Base-by-base conservation (phyloP, 2,888 invertebrate species). In the Eupithecia centaureata region DNA sequence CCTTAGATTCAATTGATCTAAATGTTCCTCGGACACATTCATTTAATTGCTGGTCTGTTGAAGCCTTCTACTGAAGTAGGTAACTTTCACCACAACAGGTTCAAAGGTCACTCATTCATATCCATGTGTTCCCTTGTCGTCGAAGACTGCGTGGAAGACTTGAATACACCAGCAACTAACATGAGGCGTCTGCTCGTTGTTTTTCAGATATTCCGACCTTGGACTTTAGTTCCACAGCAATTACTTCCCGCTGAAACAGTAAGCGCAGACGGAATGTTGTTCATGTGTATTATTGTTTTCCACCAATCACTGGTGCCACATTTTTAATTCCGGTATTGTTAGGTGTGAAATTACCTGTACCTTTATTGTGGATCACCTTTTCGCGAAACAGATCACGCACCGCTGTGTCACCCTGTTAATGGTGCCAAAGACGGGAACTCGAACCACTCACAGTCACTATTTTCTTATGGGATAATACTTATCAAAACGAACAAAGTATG, bases 191-290 rank as follows among this genome's bases (percentile, higher is more conserved):
- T 91, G 89, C 90, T 93, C 92, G 79, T 92, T 92, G 79, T 91
- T 92, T 91, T 93, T 92, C 92, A 93, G 92, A 93, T 93, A 85
- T 90, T 92, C 88, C 90, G 89, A 84, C 92, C 91, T 86, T 93
- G 92, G 92, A 91, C 90, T 81, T 92, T 93, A 90, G 85, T 92
- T 90, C 89, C 90, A 87, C 92, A 86, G 85, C 91, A 90, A 89
- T 87, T 87, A 84, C 86, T 66, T 32, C 70, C 89, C 87, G 91
- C 85, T 88, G 92, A 92, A 89, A 92, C 92, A 88, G 92, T 93
- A 93, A 93, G 92, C 91, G 89, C 90, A 86, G 89, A 86, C 89
- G 81, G 72, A 88, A 87, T 91, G 88, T 92, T 91, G 90, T 92
- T 87, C 84, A 86, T 91, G 91, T 92, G 90, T 90, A 88, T 89